Conservation (phyloP, 2,113 vertebrate genomes). For the Alectura lathami region DNA sequence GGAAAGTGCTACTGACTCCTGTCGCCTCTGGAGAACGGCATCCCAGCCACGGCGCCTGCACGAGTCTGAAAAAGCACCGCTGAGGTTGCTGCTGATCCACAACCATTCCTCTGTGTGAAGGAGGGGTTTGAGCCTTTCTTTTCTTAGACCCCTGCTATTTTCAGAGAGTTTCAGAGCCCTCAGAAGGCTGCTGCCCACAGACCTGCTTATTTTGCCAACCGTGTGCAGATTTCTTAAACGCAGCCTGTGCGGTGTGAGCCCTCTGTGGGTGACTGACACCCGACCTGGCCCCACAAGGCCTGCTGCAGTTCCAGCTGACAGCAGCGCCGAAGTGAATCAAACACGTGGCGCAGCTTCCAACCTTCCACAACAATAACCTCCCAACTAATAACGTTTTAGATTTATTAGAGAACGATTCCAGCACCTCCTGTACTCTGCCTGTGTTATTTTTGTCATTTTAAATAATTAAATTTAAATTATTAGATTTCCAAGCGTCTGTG, state of each 20-base stretch:
- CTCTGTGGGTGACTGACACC: background rate
- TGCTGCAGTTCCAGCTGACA: background rate
- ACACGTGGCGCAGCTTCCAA: background rate
- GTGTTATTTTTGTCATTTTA: slow-evolving; percentile 14
- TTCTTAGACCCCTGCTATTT: background rate
- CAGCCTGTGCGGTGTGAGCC: fast-evolving
- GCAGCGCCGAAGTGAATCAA: background rate
- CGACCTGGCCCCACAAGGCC: background rate
- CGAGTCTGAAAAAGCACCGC: background rate
- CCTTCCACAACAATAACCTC: background rate
- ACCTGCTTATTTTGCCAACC: background rate
- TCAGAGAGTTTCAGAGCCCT: background rate
- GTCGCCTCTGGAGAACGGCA: background rate
- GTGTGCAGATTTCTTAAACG: background rate
- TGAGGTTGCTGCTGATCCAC: background rate
- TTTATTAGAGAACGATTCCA: slow-evolving; percentile 32
- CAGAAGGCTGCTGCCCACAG: background rate
- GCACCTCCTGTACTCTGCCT: background rate
- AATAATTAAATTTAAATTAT: slow-evolving; percentile 43
- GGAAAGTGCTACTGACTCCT: background rate
- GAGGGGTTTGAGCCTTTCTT: background rate
- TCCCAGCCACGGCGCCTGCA: background rate
- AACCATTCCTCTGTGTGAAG: background rate
- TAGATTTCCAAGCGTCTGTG: slow-evolving; percentile 10
- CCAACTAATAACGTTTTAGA: background rate